These are phyloP conservation scores for Plebejus melissa DNA, from an alignment of 2,888 invertebrate genomes.

Conservation along the genomic window DNA sequence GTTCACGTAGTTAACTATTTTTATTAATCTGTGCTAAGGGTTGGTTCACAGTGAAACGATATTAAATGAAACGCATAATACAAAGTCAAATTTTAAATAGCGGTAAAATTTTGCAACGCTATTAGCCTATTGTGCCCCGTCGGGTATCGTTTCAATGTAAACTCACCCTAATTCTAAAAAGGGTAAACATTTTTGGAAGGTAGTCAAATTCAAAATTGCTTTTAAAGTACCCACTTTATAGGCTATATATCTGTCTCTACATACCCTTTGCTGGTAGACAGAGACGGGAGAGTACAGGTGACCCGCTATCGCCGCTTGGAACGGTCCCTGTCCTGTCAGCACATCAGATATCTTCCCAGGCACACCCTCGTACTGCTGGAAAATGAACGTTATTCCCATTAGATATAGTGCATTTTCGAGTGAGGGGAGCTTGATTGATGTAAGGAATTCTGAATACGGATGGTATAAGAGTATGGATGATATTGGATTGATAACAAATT, in stretches of 20 bases:
- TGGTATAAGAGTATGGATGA: background rate
- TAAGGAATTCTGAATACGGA: background rate
- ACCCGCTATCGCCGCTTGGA: constrained; percentile 57
- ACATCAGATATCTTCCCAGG: constrained; percentile 65
- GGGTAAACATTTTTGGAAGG: background rate
- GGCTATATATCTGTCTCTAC: constrained; percentile 33
- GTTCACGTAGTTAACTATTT: no score
- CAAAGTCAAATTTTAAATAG: no score
- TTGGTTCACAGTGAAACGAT: no score
- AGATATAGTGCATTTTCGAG: background rate
- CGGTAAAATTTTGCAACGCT: no score
- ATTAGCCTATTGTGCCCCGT: background rate
- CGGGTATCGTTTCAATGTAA: background rate
- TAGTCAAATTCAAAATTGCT: background rate
- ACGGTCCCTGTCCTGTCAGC: constrained; percentile 56
- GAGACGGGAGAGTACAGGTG: constrained; percentile 62
- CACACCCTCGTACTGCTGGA: constrained; percentile 46
- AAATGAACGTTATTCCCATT: constrained; percentile 27
- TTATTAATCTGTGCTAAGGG: no score
- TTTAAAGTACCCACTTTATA: constrained; percentile 4
- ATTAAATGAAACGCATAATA: no score
- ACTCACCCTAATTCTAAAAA: background rate
- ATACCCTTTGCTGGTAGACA: constrained; percentile 59
- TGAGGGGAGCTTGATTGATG: constrained; percentile 10
- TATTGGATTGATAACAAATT: background rate